Percentiles rank a stretch among this genome's conserved stretches.
These are phyloP conservation scores for Toxotes chatareus DNA, from an alignment of 2,113 vertebrate genomes.

Conservation along the genomic window DNA sequence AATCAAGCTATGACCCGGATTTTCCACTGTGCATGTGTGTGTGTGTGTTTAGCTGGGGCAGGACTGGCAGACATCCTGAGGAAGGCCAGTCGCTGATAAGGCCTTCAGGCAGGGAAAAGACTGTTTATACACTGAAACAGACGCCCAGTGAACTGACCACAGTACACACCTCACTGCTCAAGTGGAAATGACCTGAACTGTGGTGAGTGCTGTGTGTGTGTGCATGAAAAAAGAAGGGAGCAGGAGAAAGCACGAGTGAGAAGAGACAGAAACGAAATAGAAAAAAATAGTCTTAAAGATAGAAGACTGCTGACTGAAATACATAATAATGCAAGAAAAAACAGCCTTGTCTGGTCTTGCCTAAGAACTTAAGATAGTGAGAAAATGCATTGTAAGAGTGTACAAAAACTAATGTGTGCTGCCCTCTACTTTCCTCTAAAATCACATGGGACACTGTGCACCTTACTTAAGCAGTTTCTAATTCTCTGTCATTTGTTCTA, in stretches of 20 bases:
- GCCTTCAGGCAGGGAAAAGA: slow-evolving; percentile 61
- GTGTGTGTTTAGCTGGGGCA: slow-evolving; percentile 26
- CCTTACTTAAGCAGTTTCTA: background rate
- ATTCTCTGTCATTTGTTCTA: background rate
- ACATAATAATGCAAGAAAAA: background rate
- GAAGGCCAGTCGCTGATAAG: slow-evolving; percentile 84
- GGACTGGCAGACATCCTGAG: slow-evolving; percentile 80
- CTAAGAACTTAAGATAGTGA: background rate
- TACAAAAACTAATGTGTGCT: background rate
- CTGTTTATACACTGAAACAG: slow-evolving; percentile 76
- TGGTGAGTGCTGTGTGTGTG: background rate
- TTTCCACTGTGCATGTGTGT: slow-evolving; percentile 53
- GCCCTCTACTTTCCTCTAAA: background rate
- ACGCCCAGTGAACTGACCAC: slow-evolving; percentile 61
- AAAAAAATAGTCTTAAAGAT: background rate
- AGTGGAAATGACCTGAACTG: slow-evolving; percentile 66
- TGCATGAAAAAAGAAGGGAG: background rate
- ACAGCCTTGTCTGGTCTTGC: too few species aligned
- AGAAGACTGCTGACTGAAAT: slow-evolving; percentile 11
- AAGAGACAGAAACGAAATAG: background rate
- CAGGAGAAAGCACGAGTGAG: background rate
- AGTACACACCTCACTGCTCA: slow-evolving; percentile 54
- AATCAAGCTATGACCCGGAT: slow-evolving; percentile 36
- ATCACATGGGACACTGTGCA: background rate
- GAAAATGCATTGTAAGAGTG: background rate